phyloP scores from a whole-genome alignment of 1,140 invertebrate genomes.

The Pararge aegeria region DNA sequence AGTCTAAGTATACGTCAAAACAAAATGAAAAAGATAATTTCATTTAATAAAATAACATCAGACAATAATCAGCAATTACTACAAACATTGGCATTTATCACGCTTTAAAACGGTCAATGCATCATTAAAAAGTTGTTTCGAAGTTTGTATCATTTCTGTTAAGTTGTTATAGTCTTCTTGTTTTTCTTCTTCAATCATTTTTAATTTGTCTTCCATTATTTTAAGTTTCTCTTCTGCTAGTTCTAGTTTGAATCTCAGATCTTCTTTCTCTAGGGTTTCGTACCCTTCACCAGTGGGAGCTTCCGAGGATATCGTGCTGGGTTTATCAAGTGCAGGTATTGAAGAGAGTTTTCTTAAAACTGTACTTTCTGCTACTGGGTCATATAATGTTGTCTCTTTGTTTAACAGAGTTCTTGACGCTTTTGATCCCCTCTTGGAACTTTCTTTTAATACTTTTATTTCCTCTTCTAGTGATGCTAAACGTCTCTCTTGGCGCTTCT shows the following conservation, averaged over 20 bases:
- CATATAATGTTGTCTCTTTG: slow-evolving; percentile 40
- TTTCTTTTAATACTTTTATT: slow-evolving; percentile 49
- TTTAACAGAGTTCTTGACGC: slow-evolving; percentile 42
- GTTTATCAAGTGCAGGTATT: slow-evolving; percentile 43
- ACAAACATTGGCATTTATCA: slow-evolving; percentile 63
- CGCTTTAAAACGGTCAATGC: slow-evolving; percentile 62
- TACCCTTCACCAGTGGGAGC: slow-evolving; percentile 40
- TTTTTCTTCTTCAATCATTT: slow-evolving; percentile 74
- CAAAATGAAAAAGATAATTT: no score
- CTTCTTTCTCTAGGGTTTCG: slow-evolving; percentile 59
- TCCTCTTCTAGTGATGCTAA: slow-evolving; percentile 49
- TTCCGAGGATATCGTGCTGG: slow-evolving; percentile 46
- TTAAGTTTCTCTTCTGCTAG: slow-evolving; percentile 69
- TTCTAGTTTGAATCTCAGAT: slow-evolving; percentile 66
- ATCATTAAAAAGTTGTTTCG: slow-evolving; percentile 71
- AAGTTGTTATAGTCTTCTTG: slow-evolving; percentile 64
- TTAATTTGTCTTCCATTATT: slow-evolving; percentile 72
- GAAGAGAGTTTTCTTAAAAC: slow-evolving; percentile 53
- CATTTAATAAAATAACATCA: no score
- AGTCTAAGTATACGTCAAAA: no score
- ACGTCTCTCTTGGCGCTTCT: slow-evolving; percentile 50
- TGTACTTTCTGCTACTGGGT: slow-evolving; percentile 16
- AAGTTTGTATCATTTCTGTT: slow-evolving; percentile 72
- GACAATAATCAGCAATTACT: no score
- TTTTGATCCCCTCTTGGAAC: slow-evolving; percentile 45